Base-by-base conservation (phyloP, 2,113 vertebrate species). In the Plotosus lineatus region DNA sequence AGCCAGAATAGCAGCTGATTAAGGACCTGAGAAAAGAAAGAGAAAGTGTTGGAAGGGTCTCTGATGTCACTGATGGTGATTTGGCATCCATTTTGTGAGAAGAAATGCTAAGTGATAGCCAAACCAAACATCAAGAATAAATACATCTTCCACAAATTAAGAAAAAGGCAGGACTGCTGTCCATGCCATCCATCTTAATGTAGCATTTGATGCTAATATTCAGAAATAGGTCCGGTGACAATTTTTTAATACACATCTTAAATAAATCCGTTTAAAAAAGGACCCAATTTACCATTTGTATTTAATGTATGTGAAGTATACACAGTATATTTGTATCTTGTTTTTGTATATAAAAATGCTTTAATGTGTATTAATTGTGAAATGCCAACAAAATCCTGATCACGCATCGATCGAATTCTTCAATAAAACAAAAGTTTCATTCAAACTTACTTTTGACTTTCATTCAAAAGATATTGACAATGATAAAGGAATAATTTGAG, bases 341-440 rank as follows among this genome's bases (percentile, higher is more conserved):
- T 51, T 79, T 83, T 82, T 80, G 61, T 80, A 51, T 31, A 48
- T 71, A 40, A 56, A 46, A 42, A 55, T 75, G 46, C 7, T 21
- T 21, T 40, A 42, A 46, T 72, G 46, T 55, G 33, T 44, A 21
- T 72, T 72, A 60, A 55, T 10, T 75, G 12, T 79, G 46, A 78
- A 80, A 72, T 79, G 15, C 17, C 44, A 60, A 50, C 7, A n/a
- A 73, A 56, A 50, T 26, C 48, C 38, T 31, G 78, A 48, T 68
- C 21, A 51, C 75, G 56, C 63, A 46, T 38, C 53, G 23, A 71
- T 60, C 42, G 71, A 76, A 38, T 44, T 55, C 51, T 82, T 77
- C 26, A 85, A 83, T 85, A 86, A 87, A 85, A n/a, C n/a, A n/a
- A 12, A 81, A 58, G 12, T 23, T 26, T 11, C 17, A 46, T 17